Evolutionary conservation across 2,888 invertebrate genomes (phyloP).

Genomic region (Nephrocerus scutellatus): DNA sequence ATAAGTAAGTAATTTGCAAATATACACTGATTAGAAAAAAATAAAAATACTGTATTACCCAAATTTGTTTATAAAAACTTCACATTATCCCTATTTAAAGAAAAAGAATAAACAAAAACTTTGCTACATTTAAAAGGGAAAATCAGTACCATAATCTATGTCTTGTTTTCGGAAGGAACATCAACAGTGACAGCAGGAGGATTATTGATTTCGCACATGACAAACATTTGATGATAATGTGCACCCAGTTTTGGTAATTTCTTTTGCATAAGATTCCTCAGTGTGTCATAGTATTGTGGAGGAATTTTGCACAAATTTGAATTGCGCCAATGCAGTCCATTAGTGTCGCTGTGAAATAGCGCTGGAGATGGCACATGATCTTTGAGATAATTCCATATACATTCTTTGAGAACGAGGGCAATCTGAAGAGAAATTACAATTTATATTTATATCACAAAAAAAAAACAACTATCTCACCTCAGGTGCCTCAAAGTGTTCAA

Average conservation of each 20-base stretch:
- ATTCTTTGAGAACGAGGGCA: constrained; percentile 72
- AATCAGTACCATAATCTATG: too few relatives aligned
- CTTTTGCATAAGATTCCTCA: constrained; percentile 71
- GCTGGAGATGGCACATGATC: constrained; percentile 84
- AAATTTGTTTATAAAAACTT: too few relatives aligned
- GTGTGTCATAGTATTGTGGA: constrained; percentile 69
- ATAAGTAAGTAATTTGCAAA: too few relatives aligned
- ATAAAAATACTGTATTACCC: too few relatives aligned
- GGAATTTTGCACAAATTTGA: constrained; percentile 60
- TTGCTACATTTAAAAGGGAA: too few relatives aligned
- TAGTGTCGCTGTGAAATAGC: constrained; percentile 62
- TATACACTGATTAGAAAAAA: too few relatives aligned
- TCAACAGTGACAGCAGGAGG: constrained; percentile 14
- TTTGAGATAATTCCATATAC: constrained; percentile 83
- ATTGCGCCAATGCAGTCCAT: constrained; percentile 71
- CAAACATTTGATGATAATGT: constrained; percentile 69
- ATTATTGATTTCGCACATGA: constrained; percentile 38
- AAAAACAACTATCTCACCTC: constrained; percentile 45
- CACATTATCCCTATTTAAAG: too few relatives aligned
- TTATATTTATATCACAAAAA: constrained; percentile 3
- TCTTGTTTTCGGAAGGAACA: too few relatives aligned
- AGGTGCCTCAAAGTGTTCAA: constrained; percentile 64
- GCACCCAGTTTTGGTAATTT: constrained; percentile 70
- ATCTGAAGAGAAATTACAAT: constrained; percentile 51
- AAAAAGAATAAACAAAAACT: too few relatives aligned